Evolutionary conservation across 2,113 vertebrate species (phyloP).

Genomic region (Ursus arctos): DNA sequence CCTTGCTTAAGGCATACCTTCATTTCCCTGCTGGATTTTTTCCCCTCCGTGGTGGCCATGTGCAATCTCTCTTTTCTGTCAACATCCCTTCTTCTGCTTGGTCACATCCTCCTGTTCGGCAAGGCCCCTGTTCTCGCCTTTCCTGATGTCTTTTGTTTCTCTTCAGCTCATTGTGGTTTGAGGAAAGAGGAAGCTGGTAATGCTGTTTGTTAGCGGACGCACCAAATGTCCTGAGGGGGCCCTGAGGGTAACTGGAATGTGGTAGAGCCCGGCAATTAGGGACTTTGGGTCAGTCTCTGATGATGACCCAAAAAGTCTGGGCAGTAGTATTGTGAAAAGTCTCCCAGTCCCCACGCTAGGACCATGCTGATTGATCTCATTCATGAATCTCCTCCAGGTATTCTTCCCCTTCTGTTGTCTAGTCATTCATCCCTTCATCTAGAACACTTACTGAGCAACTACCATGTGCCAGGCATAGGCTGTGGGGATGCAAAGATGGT

Average conservation of each 20-base stretch:
- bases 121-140: background rate
- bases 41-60: background rate
- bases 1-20: too few relatives aligned
- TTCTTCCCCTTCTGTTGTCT: background rate
- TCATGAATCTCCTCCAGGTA: background rate
- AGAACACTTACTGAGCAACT: background rate
- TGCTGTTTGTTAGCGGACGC: background rate
- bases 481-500: background rate
- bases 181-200: background rate
- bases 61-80: background rate
- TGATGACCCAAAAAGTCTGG: background rate
- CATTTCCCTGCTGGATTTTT: background rate
- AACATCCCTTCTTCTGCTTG: background rate
- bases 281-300: background rate
- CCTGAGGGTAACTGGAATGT: background rate
- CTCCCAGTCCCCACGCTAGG: too few relatives aligned
- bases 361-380: background rate
- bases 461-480: background rate
- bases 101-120: background rate
- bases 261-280: background rate
- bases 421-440: background rate
- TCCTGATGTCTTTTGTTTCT: background rate
- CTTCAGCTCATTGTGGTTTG: background rate
- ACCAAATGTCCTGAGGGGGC: background rate
- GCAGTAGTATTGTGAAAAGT: background rate